These are phyloP conservation scores for Sebastolobus alascanus DNA, from an alignment of 2,797 vertebrate species.

Conservation along the genomic window DNA sequence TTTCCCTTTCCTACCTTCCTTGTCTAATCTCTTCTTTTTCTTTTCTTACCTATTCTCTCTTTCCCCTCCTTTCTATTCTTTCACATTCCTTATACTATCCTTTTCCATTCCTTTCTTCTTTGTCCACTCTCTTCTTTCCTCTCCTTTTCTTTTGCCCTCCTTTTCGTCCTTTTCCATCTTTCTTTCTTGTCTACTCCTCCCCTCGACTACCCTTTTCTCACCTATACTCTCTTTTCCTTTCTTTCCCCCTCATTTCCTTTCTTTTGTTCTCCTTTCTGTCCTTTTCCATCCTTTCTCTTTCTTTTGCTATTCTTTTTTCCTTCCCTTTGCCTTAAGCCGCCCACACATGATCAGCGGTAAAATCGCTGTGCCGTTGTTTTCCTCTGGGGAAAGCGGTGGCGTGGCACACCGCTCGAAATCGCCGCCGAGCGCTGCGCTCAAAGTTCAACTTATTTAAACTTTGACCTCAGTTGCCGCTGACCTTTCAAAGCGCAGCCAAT, in stretches of 20 bases:
- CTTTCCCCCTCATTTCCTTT: neutral
- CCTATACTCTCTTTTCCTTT: neutral
- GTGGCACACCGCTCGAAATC: too few species aligned
- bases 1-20: neutral
- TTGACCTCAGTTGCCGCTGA: too few species aligned
- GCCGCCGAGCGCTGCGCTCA: accelerated
- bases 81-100: neutral
- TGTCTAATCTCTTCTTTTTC: neutral
- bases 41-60: neutral
- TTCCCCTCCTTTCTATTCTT: neutral
- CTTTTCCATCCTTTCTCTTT: neutral
- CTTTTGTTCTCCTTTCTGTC: neutral
- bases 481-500: too few species aligned
- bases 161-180: neutral
- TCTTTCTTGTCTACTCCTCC: neutral
- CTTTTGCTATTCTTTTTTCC: neutral
- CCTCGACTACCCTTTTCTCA: neutral
- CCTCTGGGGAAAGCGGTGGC: too few species aligned
- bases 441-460: too few species aligned
- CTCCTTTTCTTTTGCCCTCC: neutral
- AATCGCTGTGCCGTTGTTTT: too few species aligned
- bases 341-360: too few species aligned
- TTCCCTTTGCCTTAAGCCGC: neutral
- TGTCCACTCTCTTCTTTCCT: too few species aligned
- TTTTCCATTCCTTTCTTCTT: neutral